Conservation (phyloP, 53 echinoderm and acorn worm species). For the Antedon mediterranea region DNA sequence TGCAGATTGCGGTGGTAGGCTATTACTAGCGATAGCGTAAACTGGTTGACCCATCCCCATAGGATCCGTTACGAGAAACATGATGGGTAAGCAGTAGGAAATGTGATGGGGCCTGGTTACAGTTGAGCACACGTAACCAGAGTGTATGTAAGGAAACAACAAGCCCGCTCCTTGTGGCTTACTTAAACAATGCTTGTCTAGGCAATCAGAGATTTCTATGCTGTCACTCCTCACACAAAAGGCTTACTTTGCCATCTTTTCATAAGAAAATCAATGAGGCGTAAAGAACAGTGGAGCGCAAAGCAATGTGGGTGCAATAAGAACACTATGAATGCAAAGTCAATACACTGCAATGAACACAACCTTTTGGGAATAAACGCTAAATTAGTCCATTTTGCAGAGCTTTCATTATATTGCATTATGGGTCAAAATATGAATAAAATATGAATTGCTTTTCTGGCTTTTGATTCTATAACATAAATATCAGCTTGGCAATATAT, state of each 20-base stretch:
- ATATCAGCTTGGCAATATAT: not conserved
- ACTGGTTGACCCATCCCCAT: not conserved
- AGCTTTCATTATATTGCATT: not conserved
- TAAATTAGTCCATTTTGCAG: not conserved
- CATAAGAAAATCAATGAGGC: not conserved
- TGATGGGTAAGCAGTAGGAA: not conserved
- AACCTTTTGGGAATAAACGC: not conserved
- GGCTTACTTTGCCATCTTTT: not conserved
- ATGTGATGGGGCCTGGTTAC: not conserved
- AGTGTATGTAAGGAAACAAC: not conserved
- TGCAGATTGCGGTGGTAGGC: not conserved
- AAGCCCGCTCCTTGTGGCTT: not conserved
- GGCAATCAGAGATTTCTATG: not conserved
- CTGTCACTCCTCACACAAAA: not conserved
- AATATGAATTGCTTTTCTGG: not conserved
- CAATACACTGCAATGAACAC: not conserved
- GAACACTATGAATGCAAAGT: not conserved
- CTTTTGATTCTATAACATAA: not conserved
- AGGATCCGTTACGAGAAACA: not conserved
- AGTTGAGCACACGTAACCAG: too few species aligned
- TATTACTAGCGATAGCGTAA: not conserved
- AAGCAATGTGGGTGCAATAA: not conserved
- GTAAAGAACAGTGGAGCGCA: not conserved
- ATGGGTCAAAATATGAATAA: not conserved
- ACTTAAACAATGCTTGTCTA: conserved; percentile 1